A percentile compares a stretch with the other conserved stretches of the same genome.
phyloP scores from a whole-genome alignment of 2,797 vertebrate genomes.

The Eutrigla gurnardus region DNA sequence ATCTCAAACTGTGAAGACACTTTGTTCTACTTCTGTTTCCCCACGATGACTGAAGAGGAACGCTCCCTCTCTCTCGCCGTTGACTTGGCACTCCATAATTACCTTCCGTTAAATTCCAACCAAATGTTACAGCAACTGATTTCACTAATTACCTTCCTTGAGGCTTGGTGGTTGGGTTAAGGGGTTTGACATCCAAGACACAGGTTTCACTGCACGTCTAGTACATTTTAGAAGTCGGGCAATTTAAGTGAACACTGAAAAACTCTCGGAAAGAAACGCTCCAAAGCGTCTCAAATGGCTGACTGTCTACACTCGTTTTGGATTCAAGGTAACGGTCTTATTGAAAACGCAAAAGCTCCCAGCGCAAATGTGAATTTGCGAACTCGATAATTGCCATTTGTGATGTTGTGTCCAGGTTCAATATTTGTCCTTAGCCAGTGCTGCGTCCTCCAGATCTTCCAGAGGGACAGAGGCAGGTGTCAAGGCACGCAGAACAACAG shows the following conservation, averaged over 20 bases:
- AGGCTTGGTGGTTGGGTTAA: not conserved
- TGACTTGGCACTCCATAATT: slow-evolving; percentile 46
- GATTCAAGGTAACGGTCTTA: not conserved
- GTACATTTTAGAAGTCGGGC: not conserved
- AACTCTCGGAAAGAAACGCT: not conserved
- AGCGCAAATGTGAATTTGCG: not conserved
- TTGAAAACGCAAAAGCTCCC: not conserved
- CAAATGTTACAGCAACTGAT: slow-evolving; percentile 52
- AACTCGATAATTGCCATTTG: not conserved
- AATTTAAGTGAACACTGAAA: not conserved
- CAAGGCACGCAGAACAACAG: not conserved
- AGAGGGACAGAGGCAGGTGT: not conserved
- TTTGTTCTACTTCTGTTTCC: slow-evolving; percentile 30
- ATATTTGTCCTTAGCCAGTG: not conserved
- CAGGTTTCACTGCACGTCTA: not conserved
- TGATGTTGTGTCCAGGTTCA: not conserved
- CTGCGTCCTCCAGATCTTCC: not conserved
- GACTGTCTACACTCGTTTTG: not conserved
- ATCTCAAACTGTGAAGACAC: slow-evolving; percentile 20
- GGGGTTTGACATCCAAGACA: not conserved
- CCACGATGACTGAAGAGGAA: slow-evolving; percentile 14
- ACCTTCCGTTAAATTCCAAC: slow-evolving; percentile 45
- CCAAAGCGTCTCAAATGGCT: not conserved
- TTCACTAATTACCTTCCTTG: slow-evolving; percentile 36
- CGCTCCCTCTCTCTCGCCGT: slow-evolving; percentile 6